Conservation (phyloP, 2,113 vertebrate genomes). For the Okapia johnstoni region DNA sequence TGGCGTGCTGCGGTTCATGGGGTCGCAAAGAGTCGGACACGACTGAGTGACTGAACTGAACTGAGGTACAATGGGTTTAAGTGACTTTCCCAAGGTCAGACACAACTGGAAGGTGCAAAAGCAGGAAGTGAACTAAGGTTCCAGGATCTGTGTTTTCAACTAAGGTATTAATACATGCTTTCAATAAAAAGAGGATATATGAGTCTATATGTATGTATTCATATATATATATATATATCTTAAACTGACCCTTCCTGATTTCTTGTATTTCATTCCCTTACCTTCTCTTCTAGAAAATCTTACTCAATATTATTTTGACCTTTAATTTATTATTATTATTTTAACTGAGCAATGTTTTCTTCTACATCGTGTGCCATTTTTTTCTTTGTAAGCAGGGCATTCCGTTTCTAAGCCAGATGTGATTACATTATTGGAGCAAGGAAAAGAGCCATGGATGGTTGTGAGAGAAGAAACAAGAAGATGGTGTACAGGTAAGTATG, state of each 20-base stretch:
- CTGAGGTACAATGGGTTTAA: neutral
- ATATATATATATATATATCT: neutral
- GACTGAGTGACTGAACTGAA: too few species aligned
- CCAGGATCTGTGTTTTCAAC: neutral
- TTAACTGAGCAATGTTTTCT: neutral
- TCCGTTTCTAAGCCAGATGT: constrained; percentile 23
- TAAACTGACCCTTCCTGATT: neutral
- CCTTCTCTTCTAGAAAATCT: neutral
- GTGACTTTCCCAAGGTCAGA: neutral
- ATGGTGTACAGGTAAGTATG: neutral
- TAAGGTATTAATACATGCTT: neutral
- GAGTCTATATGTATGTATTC: neutral
- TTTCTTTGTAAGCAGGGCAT: constrained; percentile 15
- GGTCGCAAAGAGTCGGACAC: too few species aligned
- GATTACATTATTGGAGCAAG: neutral
- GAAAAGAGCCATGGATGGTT: neutral
- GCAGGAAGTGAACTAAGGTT: neutral
- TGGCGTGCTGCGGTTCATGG: too few species aligned
- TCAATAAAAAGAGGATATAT: neutral
- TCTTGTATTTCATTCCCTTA: neutral
- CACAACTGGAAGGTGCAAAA: neutral
- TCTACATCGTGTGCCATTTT: neutral
- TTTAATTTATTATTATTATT: neutral
- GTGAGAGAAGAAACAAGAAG: neutral
- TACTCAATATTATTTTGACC: neutral